Conservation (phyloP, 2,113 vertebrate species). For the Microtus pennsylvanicus region DNA sequence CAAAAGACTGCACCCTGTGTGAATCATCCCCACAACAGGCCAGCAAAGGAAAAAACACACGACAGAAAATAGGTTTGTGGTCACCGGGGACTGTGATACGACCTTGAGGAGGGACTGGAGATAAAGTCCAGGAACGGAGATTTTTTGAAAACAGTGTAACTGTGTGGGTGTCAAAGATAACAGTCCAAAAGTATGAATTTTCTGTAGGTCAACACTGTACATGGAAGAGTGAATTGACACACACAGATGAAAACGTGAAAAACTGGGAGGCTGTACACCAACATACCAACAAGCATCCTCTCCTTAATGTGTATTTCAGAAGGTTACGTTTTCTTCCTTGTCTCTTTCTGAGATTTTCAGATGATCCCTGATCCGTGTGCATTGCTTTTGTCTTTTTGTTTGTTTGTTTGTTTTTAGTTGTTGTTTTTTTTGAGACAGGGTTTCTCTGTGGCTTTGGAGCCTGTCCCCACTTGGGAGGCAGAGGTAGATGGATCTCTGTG, state of each 20-base stretch:
- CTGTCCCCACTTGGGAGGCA: too few species aligned
- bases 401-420: too few species aligned
- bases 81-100: background rate
- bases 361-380: background rate
- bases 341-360: conserved; percentile 43
- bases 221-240: conserved; percentile 1
- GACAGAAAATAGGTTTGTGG: conserved; percentile 1
- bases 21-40: background rate
- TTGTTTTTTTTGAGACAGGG: too few species aligned
- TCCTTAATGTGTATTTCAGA: background rate
- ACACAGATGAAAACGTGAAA: conserved; percentile 5
- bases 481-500: too few species aligned
- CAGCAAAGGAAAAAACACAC: background rate
- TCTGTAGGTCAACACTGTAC: background rate
- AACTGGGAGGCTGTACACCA: background rate
- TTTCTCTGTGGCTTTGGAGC: too few species aligned
- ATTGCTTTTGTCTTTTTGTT: background rate
- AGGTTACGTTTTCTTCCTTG: conserved; percentile 4
- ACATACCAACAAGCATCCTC: background rate
- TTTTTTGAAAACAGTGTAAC: background rate
- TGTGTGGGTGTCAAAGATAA: background rate
- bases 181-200: background rate
- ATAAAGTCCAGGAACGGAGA: background rate
- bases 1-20: background rate
- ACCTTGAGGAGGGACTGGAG: background rate